A percentile compares a stretch with the other conserved stretches of the same genome.
These are phyloP conservation scores for Rynchops niger DNA, from an alignment of 2,113 vertebrate genomes.

Conservation along the genomic window DNA sequence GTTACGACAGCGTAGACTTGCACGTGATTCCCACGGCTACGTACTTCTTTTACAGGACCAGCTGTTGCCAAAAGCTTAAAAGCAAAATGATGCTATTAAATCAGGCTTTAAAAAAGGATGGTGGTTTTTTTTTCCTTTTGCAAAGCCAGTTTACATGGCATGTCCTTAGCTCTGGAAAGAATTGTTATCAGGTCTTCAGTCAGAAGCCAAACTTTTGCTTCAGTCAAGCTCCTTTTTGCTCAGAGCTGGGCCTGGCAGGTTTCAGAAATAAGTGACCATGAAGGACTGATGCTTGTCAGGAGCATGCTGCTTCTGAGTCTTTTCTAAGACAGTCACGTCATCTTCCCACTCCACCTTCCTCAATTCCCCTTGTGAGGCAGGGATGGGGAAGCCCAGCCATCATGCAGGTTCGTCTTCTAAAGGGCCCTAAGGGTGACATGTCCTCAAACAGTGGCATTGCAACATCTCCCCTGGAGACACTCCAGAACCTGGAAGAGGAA, in stretches of 20 bases:
- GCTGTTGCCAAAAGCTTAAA: slow-evolving; percentile 9
- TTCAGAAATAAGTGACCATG: not conserved
- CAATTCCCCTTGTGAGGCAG: not conserved
- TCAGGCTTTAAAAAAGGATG: not conserved
- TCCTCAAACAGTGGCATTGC: not conserved
- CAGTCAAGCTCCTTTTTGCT: not conserved
- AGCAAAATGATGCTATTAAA: slow-evolving; percentile 35
- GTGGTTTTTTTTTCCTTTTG: not conserved
- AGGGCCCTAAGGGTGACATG: not conserved
- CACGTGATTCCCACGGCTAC: not conserved
- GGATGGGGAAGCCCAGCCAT: not conserved
- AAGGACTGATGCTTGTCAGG: not conserved
- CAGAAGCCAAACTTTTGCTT: slow-evolving; percentile 1
- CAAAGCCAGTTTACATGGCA: not conserved
- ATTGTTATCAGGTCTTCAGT: not conserved
- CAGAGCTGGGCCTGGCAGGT: not conserved
- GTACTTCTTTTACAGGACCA: not conserved
- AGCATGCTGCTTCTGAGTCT: not conserved
- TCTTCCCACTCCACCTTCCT: not conserved
- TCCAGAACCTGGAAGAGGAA: not conserved
- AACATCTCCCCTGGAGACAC: not conserved
- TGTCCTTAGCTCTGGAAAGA: slow-evolving; percentile 1
- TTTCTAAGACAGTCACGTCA: not conserved
- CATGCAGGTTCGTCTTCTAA: not conserved
- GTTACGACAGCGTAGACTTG: not conserved